phyloP scores from a whole-genome alignment of 2,113 vertebrate genomes.

The Dasypus novemcinctus region DNA sequence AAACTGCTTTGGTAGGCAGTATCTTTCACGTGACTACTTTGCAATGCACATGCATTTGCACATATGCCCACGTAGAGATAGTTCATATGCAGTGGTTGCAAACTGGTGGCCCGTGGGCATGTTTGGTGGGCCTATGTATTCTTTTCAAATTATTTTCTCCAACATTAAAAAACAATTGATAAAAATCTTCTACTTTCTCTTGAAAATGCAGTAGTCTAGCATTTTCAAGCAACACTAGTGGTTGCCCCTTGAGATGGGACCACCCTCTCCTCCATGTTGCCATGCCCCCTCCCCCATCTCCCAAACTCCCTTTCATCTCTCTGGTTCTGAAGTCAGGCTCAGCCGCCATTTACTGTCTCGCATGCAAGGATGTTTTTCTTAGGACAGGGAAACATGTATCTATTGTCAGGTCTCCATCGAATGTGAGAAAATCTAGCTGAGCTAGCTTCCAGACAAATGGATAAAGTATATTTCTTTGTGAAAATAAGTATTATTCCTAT shows the following conservation, averaged over 20 bases:
- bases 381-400: neutral
- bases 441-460: neutral
- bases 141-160: neutral
- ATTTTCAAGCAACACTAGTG: too few relatives aligned
- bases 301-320: neutral
- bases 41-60: neutral
- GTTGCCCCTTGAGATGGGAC: neutral
- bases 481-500: neutral
- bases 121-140: neutral
- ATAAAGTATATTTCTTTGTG: neutral
- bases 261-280: fast-evolving
- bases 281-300: neutral
- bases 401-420: neutral
- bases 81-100: neutral
- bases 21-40: neutral
- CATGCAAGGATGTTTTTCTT: neutral
- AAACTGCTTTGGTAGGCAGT: neutral
- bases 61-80: neutral
- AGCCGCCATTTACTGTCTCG: neutral
- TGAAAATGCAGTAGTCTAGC: neutral
- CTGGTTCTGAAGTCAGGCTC: neutral
- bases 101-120: neutral
- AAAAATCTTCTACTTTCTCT: neutral
- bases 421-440: neutral
- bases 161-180: neutral